phyloP scores from a whole-genome alignment of 1,140 invertebrate species.

The Marisa cornuarietis region DNA sequence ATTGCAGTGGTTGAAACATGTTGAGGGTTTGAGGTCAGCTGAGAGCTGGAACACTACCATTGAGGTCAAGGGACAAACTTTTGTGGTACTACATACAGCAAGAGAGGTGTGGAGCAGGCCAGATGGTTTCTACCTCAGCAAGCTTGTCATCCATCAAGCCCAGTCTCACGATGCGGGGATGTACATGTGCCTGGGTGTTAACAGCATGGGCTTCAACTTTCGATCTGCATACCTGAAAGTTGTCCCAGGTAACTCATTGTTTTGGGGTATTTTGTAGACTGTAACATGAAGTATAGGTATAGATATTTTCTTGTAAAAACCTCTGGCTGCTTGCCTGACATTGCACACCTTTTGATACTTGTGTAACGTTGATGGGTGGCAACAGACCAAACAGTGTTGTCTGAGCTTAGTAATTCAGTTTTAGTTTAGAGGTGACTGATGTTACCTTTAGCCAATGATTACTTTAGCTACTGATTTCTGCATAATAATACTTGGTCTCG shows the following conservation, averaged over 20 bases:
- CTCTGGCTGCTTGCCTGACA: neutral
- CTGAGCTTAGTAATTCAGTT: no score
- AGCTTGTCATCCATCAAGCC: slow-evolving; percentile 57
- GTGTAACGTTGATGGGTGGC: no score
- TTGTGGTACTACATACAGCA: slow-evolving; percentile 57
- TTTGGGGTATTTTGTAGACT: neutral
- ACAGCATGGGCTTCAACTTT: slow-evolving; percentile 58
- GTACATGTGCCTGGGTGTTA: slow-evolving; percentile 65
- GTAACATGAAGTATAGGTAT: neutral
- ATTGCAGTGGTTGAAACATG: slow-evolving; percentile 63
- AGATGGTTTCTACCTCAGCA: slow-evolving; percentile 59
- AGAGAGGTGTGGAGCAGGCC: slow-evolving; percentile 48
- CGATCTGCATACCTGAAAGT: slow-evolving; percentile 59
- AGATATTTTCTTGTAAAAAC: neutral
- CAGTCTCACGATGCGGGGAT: slow-evolving; percentile 53
- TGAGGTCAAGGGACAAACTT: slow-evolving; percentile 53
- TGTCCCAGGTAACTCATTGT: slow-evolving; percentile 38
- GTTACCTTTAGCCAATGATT: neutral
- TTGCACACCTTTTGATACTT: neutral
- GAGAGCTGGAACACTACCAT: slow-evolving; percentile 49
- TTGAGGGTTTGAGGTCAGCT: slow-evolving; percentile 45
- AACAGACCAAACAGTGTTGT: no score
- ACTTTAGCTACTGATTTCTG: neutral
- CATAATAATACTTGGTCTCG: no score
- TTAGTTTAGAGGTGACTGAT: no score